phyloP scores from a whole-genome alignment of 1,140 invertebrate genomes.

The Gryon sp. region DNA sequence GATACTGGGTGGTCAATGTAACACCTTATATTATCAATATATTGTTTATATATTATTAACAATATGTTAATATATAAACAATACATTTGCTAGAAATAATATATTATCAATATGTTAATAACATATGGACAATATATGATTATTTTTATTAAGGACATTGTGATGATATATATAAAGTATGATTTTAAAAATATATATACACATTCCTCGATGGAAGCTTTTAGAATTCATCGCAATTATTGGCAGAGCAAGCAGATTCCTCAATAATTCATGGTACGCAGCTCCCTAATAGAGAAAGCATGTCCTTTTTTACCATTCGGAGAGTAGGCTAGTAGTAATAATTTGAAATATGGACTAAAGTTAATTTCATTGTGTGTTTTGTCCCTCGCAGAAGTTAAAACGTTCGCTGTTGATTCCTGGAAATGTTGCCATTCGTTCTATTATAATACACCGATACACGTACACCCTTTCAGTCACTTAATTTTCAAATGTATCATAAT shows the following conservation, averaged over 20 bases:
- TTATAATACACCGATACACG: not conserved
- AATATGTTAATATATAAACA: too few species aligned
- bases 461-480: conserved; percentile 1
- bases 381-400: conserved; percentile 17
- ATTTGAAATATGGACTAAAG: conserved; percentile 15
- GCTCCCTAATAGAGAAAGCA: conserved; percentile 13
- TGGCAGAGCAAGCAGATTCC: not conserved
- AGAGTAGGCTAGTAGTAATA: not conserved
- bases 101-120: too few species aligned
- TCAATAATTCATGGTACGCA: not conserved
- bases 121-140: too few species aligned
- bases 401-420: conserved; percentile 4
- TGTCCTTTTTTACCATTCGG: conserved; percentile 6
- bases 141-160: too few species aligned
- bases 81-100: too few species aligned
- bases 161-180: too few species aligned
- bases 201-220: not conserved
- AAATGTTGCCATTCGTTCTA: conserved; percentile 3
- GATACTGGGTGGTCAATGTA: too few species aligned
- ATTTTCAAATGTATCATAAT: not conserved
- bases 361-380: conserved; percentile 35
- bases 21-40: too few species aligned
- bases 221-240: conserved; percentile 5
- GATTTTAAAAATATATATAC: too few species aligned
- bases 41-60: too few species aligned